Conservation (phyloP, 2,888 invertebrate genomes). For the Cryptus armator region DNA sequence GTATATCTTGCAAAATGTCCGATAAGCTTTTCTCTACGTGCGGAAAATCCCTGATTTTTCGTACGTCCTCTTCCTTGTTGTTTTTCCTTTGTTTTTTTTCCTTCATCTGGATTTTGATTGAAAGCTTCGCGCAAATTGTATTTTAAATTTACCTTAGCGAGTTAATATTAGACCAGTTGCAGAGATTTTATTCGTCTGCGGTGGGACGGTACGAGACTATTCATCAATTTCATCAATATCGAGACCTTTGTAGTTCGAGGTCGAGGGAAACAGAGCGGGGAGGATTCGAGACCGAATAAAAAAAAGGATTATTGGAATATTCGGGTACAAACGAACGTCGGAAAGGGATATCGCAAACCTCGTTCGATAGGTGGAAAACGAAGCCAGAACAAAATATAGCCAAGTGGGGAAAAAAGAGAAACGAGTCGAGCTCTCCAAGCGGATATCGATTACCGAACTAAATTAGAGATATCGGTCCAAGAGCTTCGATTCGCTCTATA, state of each 20-base stretch:
- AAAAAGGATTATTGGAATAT: conserved; percentile 60
- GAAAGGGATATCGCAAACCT: conserved; percentile 30
- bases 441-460: conserved; percentile 61
- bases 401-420: conserved; percentile 23
- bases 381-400: conserved; percentile 30
- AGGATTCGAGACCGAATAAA: conserved; percentile 4
- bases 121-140: neutral
- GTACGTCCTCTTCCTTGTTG: neutral
- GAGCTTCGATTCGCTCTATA: conserved; percentile 31
- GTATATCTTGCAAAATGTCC: neutral
- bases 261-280: neutral
- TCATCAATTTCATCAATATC: conserved; percentile 42
- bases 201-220: neutral
- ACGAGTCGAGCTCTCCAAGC: conserved; percentile 23
- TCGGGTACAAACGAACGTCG: conserved; percentile 41
- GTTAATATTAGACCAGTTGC: conserved; percentile 37
- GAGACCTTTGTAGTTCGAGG: conserved; percentile 38
- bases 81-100: neutral
- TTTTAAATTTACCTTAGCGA: conserved; percentile 10
- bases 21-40: too few species aligned
- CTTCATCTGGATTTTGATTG: conserved; percentile 5
- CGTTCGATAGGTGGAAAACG: conserved; percentile 51
- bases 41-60: neutral
- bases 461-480: conserved; percentile 63
- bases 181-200: neutral